Conservation (phyloP, 2,888 invertebrate genomes). For the Pasiphila rectangulata region DNA sequence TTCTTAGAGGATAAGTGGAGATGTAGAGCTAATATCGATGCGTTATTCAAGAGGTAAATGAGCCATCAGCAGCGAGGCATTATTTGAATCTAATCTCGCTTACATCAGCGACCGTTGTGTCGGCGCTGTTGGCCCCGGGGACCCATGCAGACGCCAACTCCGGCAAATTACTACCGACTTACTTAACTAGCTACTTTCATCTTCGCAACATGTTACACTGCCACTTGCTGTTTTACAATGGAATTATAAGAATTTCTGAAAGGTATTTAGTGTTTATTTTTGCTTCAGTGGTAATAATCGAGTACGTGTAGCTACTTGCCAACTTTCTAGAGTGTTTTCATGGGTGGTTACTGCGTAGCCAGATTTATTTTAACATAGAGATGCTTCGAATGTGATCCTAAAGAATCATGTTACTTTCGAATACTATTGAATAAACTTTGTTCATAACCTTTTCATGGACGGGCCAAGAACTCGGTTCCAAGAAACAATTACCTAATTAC, state of each 20-base stretch:
- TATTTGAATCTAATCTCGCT: constrained; percentile 76
- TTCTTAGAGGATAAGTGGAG: constrained; percentile 34
- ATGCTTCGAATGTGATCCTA: no score
- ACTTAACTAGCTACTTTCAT: constrained; percentile 14
- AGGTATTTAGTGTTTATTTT: no score
- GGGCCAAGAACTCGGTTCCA: no score
- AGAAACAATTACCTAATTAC: constrained; percentile 39
- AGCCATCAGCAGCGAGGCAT: constrained; percentile 68
- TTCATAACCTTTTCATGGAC: no score
- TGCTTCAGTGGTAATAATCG: no score
- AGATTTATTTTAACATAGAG: no score
- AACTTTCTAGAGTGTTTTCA: no score
- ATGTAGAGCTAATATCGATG: constrained; percentile 60
- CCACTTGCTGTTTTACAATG: background rate
- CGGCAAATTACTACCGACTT: constrained; percentile 36
- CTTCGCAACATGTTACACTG: background rate
- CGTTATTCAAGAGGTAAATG: constrained; percentile 75
- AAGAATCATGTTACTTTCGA: no score
- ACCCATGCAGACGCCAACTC: constrained; percentile 46
- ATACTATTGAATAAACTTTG: no score
- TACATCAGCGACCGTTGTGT: constrained; percentile 55
- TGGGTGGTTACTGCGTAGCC: no score
- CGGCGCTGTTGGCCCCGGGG: constrained; percentile 39
- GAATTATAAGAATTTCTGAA: background rate
- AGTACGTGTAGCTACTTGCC: no score